Evolutionary conservation across 2,888 invertebrate genomes (phyloP), one percentile per base, ranked within the genome.

Genomic region (Oasisia sp.): DNA sequence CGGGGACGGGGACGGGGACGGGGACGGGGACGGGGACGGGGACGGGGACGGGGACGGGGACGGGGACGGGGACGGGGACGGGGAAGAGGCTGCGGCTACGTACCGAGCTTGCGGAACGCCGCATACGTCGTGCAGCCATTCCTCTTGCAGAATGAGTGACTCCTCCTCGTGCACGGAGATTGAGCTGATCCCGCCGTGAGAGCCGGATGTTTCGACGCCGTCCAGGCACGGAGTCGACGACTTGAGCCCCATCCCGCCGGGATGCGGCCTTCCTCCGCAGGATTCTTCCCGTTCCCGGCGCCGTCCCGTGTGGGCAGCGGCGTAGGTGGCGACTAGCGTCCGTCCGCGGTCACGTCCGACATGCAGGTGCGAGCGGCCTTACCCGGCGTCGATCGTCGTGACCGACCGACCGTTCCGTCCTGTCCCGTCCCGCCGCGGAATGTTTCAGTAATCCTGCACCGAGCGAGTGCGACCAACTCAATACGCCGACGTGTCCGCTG

Each of bases 71-170:
- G 38, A 7, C 74, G 27, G 74, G 27, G n/a, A 74, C 27, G 27
- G 74, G n/a, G 27, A 19, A 32, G 27, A 32, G 14, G 90, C 32
- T 27, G 90, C 32, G 90, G 32, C 90, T 90, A 92, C 92, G 32
- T 58, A 93, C 93, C 93, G 92, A 90, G 93, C 89, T 90, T 92
- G 74, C 14, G 93, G 92, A 19, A 93, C 93, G 12, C 93, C 93
- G 32, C 93, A 93, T 45, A 93, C 93, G 91, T 92, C 93, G 11
- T 91, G 90, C n/a, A 93, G 91, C 93, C 93, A 93, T 56, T 93
- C 93, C 92, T 93, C 93, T 8, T 93, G 93, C n/a, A 93, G 89
- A 12, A 93, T 91, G 44, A 91, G 93, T 56, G 89, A 56, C n/a
- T 44, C 89, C 8, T 58, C 93, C 32, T 91, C 91, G 50, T 92